phyloP scores from a whole-genome alignment of 2,888 invertebrate genomes.

The Andricus quercusramuli region DNA sequence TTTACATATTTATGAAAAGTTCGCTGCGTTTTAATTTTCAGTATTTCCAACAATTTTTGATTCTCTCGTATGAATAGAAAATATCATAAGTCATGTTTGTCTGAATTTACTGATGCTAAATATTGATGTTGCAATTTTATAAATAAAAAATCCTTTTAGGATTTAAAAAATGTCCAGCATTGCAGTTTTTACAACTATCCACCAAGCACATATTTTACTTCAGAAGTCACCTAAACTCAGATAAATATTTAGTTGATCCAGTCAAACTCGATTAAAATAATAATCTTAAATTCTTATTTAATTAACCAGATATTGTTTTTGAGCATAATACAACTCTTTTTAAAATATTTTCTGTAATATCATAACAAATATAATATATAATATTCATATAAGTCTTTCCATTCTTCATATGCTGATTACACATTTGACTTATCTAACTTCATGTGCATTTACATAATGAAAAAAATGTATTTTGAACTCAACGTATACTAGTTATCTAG shows the following conservation, averaged over 20 bases:
- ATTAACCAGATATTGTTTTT: not conserved
- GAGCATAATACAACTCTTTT: not conserved
- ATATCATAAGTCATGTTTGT: not conserved
- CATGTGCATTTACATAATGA: not conserved
- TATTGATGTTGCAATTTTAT: not conserved
- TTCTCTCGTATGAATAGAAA: not conserved
- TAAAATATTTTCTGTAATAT: not conserved
- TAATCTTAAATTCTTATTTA: not conserved
- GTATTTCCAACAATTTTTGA: not conserved
- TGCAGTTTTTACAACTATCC: no score
- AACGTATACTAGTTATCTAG: not conserved
- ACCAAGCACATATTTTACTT: no score
- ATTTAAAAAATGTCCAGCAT: no score
- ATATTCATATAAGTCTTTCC: not conserved
- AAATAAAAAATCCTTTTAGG: not conserved
- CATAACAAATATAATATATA: not conserved
- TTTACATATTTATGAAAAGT: not conserved
- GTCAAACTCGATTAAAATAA: not conserved
- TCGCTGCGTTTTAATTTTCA: not conserved
- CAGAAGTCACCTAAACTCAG: no score
- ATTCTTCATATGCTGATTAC: not conserved
- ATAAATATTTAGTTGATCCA: no score
- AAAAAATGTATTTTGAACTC: not conserved
- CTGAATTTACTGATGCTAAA: not conserved
- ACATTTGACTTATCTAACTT: not conserved